These are phyloP conservation scores for Lithobates sylvaticus DNA, from an alignment of 2,797 vertebrate genomes.

Conservation along the genomic window DNA sequence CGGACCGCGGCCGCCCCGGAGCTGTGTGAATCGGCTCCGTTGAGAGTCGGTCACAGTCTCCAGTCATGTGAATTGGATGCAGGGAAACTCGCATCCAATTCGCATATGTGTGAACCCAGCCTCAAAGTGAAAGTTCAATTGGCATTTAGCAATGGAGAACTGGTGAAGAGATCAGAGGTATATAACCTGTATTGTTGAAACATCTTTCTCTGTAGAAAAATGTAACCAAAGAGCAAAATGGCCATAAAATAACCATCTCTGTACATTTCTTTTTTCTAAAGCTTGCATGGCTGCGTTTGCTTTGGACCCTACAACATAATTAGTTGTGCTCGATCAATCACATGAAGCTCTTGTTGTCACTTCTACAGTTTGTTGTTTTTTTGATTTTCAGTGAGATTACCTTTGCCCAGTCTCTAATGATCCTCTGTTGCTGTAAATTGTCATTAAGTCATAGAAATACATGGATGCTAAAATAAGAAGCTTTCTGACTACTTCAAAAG, in stretches of 20 bases:
- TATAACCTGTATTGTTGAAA: too few relatives aligned
- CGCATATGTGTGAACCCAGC: too few relatives aligned
- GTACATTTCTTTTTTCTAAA: not conserved
- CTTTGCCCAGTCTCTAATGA: constrained; percentile 24
- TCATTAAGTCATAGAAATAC: constrained; percentile 17
- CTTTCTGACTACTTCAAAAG: not conserved
- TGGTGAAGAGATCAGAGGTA: too few relatives aligned
- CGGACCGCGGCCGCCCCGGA: too few relatives aligned
- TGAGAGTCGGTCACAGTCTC: too few relatives aligned
- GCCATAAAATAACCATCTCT: not conserved
- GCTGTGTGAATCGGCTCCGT: too few relatives aligned
- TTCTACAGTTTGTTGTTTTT: not conserved
- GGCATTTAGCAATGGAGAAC: too few relatives aligned
- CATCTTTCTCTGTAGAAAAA: not conserved
- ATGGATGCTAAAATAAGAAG: constrained; percentile 8
- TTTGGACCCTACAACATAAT: not conserved
- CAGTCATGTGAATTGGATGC: too few relatives aligned
- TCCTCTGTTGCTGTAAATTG: not conserved
- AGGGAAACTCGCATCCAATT: too few relatives aligned
- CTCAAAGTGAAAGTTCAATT: too few relatives aligned
- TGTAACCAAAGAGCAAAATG: not conserved
- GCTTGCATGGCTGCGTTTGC: not conserved
- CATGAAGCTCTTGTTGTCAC: not conserved
- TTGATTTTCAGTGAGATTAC: not conserved
- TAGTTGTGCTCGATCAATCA: not conserved